These are phyloP conservation scores for Corythaeola cristata DNA, from an alignment of 2,113 vertebrate species.

Conservation along the genomic window DNA sequence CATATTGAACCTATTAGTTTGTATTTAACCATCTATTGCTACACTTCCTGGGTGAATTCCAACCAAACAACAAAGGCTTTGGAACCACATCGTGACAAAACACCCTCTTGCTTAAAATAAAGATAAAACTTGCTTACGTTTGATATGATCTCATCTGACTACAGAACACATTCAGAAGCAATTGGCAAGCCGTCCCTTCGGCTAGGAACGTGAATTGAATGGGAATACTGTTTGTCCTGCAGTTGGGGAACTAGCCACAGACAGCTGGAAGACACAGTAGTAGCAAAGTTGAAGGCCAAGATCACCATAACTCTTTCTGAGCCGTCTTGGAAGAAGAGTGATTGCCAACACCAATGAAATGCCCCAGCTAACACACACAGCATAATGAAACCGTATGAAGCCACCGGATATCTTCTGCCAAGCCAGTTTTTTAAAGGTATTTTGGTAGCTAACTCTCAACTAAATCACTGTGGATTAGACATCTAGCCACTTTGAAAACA, in stretches of 20 bases:
- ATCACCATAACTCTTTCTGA: neutral
- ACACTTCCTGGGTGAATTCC: conserved; percentile 51
- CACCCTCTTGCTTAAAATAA: conserved; percentile 27
- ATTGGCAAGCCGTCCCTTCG: neutral
- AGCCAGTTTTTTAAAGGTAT: neutral
- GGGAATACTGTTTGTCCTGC: conserved; percentile 1
- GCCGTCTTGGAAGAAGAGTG: neutral
- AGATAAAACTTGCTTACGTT: conserved; percentile 23
- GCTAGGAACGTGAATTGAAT: neutral
- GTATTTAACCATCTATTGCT: conserved; percentile 15
- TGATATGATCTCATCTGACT: conserved; percentile 37
- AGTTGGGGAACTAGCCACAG: neutral
- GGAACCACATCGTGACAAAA: conserved; percentile 18
- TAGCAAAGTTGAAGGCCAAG: neutral
- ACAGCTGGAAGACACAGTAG: neutral
- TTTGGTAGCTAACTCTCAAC: neutral
- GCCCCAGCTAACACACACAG: neutral
- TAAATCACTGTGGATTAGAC: neutral
- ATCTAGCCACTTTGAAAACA: neutral
- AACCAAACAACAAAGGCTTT: neutral
- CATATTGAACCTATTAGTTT: conserved; percentile 43
- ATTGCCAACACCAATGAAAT: neutral
- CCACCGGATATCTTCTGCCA: neutral
- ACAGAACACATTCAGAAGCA: conserved; percentile 3
- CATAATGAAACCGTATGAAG: rapidly evolving